Base-by-base conservation (phyloP, 2,888 invertebrate species). In the Nemotelus nigrinus region DNA sequence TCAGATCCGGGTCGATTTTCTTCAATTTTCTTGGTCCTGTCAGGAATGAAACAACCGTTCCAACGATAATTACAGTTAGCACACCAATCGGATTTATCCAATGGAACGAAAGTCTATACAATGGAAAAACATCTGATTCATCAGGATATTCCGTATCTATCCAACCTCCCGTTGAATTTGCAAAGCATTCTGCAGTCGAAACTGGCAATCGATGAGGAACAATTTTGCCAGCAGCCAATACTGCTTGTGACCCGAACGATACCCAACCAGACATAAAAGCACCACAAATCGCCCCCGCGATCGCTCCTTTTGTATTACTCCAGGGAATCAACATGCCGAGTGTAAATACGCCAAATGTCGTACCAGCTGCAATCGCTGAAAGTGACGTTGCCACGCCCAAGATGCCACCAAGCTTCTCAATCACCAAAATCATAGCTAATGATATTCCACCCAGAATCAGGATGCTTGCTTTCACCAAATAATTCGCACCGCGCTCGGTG, bases 251-350 rank as follows among this genome's bases (percentile, higher is more conserved):
- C 39, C 94, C 93, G 82, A 93, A 88, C 3, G 93, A 90, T 6
- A 91, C 83, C 86, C 91, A 89, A 7, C 92, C 90, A 0, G 93
- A 89, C 81, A 91, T 84, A 55, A 91, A 76, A 63, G 90, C 89
- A 79, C 93, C 91, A 67, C 90, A 88, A 79, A 92, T 82, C 55
- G 90, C 91, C 10, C 93, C 92, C 65, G 87, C 85, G 58, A 90
- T 84, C 44, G 90, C 90, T 70, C 94, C 93, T 82, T 91, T 88
- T 0, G 91, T 90, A 78, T 93, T 94, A 76, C 92, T 91, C 93
- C 93, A 95, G 63, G 95, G 94, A 83, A 94, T 90, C 80, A 92
- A 88, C 92, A 96, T 94, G 79, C 96, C 96, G 43, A 96, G 87
- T 0, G 94, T 92, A 84, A 96, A 96, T 7, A 95, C 90, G 0